Evolutionary conservation across 2,113 vertebrate species (phyloP).

Genomic region (Lepus timidus): DNA sequence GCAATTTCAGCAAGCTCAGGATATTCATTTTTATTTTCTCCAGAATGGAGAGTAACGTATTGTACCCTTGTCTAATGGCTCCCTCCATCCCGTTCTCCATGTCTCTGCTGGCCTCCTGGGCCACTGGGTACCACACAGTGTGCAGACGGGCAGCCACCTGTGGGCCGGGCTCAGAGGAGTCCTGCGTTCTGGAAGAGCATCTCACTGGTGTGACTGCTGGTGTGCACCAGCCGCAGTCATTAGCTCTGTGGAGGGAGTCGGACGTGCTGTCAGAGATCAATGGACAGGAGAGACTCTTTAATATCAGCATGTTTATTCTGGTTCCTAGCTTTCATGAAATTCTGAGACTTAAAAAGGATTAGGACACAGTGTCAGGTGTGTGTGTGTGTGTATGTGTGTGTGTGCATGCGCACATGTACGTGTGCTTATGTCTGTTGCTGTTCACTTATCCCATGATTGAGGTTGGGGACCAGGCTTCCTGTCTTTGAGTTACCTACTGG

Average conservation of each 20-base stretch:
- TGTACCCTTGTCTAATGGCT: not conserved
- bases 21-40: not conserved
- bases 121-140: not conserved
- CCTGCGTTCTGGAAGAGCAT: not conserved
- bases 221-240: not conserved
- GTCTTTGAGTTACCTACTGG: not conserved
- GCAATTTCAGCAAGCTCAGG: not conserved
- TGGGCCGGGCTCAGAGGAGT: not conserved
- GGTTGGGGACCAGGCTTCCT: not conserved
- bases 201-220: not conserved
- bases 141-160: not conserved
- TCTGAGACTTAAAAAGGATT: not conserved
- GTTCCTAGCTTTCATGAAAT: not conserved
- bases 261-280: not conserved
- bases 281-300: not conserved
- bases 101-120: not conserved
- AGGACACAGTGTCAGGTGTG: not conserved
- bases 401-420: not conserved
- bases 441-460: not conserved
- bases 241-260: not conserved
- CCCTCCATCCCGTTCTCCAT: accelerated
- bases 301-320: too few species aligned
- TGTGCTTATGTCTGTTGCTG: not conserved
- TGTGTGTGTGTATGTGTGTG: not conserved
- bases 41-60: not conserved